Conservation (phyloP, 2,888 invertebrate species). For the Diadromus collaris region DNA sequence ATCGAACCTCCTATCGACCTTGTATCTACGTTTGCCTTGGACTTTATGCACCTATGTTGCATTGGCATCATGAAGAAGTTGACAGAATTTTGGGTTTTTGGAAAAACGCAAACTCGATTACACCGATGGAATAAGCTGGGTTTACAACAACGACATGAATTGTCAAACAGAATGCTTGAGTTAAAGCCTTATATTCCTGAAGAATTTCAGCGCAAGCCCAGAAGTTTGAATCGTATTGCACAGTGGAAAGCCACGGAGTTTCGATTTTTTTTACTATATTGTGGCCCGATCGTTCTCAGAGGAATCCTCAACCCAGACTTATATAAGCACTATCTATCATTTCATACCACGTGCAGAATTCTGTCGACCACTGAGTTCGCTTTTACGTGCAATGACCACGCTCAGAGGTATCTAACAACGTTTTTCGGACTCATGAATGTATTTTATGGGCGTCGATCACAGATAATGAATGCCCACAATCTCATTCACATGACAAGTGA, state of each 20-base stretch:
- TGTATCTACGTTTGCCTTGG: constrained; percentile 34
- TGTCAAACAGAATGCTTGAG: constrained; percentile 11
- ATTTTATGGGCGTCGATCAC: constrained; percentile 45
- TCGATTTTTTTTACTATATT: constrained; percentile 39
- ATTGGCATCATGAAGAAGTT: constrained; percentile 44
- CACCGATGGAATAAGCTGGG: not conserved
- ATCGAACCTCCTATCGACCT: constrained; percentile 42
- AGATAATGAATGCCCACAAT: constrained; percentile 52
- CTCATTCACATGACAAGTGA: constrained; percentile 49
- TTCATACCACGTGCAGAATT: constrained; percentile 43
- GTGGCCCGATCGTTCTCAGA: constrained; percentile 38
- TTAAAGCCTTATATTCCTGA: constrained; percentile 28
- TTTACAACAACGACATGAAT: not conserved
- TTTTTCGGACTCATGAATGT: constrained; percentile 28
- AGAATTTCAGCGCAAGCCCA: constrained; percentile 53
- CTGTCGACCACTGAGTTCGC: constrained; percentile 32
- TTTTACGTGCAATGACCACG: constrained; percentile 19
- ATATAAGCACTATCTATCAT: constrained; percentile 46
- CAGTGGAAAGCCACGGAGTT: constrained; percentile 54
- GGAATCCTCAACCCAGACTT: constrained; percentile 12
- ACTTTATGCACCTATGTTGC: constrained; percentile 49
- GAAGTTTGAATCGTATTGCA: constrained; percentile 23
- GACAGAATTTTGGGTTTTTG: constrained; percentile 1
- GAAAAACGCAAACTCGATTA: not conserved
- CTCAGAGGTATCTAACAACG: constrained; percentile 34